Conservation (phyloP, 2,888 invertebrate species). For the Pristionchus entomophagus region DNA sequence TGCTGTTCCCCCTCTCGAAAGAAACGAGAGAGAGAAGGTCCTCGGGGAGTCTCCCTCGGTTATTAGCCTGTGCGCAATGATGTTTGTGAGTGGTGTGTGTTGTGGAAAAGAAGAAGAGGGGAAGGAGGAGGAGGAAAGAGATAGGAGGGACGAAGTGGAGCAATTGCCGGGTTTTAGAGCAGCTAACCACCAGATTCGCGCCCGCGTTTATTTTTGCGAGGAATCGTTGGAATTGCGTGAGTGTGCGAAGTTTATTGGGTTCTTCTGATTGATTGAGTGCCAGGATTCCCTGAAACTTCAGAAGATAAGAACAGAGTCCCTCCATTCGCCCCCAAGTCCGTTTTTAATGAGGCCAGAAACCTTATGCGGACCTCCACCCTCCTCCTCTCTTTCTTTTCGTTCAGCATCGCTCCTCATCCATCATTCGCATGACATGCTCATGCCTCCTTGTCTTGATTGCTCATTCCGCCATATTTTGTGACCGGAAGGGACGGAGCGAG, state of each 20-base stretch:
- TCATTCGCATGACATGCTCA: constrained; percentile 1
- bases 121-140: background rate
- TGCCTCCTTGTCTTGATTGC: constrained; percentile 1
- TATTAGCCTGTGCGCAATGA: constrained; percentile 41
- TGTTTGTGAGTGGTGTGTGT: constrained; percentile 30
- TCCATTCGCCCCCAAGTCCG: background rate
- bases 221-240: no score
- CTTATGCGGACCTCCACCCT: background rate
- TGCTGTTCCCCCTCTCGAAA: constrained; percentile 3
- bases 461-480: constrained; percentile 8
- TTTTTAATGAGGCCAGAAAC: constrained; percentile 21
- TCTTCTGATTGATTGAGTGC: background rate
- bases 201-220: background rate
- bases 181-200: constrained; percentile 17
- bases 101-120: background rate
- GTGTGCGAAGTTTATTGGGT: background rate
- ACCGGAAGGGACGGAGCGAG: background rate
- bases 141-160: constrained; percentile 16
- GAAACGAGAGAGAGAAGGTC: background rate
- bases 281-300: no score
- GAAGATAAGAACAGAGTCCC: no score
- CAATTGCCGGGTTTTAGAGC: constrained; percentile 20
- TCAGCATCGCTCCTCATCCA: constrained; percentile 22
- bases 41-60: background rate
- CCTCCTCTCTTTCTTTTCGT: background rate